Evolutionary conservation across 2,888 invertebrate species (phyloP).

Genomic region (Xanthorhoe spadicearia): DNA sequence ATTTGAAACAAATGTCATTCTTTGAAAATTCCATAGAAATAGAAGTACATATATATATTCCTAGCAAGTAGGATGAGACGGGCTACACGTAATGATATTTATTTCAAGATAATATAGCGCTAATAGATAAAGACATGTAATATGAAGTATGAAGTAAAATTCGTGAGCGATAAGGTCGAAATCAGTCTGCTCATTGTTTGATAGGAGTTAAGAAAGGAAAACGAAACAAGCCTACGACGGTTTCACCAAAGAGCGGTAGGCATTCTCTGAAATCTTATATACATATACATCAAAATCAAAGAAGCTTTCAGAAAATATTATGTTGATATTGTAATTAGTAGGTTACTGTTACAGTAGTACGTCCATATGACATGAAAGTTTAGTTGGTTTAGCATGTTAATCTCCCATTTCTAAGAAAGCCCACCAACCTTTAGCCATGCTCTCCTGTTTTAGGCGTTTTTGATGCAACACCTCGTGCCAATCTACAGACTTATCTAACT

Average conservation of each 20-base stretch:
- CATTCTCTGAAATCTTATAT: no score
- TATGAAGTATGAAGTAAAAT: neutral
- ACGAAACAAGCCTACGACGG: no score
- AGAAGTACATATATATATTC: no score
- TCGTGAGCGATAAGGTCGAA: neutral
- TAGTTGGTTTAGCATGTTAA: slow-evolving; percentile 18
- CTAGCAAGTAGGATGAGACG: no score
- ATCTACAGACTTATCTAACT: slow-evolving; percentile 82
- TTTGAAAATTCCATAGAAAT: no score
- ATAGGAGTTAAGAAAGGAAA: no score
- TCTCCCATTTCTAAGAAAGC: slow-evolving; percentile 42
- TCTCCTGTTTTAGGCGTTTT: slow-evolving; percentile 63
- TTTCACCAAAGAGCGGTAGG: no score
- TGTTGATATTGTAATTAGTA: slow-evolving; percentile 11
- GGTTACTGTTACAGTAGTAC: slow-evolving; percentile 4
- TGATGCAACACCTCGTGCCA: slow-evolving; percentile 75
- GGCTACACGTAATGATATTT: no score
- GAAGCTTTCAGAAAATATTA: no score
- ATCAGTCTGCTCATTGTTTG: neutral
- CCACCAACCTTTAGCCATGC: slow-evolving; percentile 81
- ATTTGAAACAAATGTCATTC: no score
- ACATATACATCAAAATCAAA: no score
- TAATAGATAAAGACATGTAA: neutral
- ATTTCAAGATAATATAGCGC: neutral
- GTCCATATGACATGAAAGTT: slow-evolving; percentile 7